A percentile compares a stretch with the other conserved stretches of the same genome.
Evolutionary conservation across 2,888 invertebrate species (phyloP).

Genomic region (Cremastinae sp.): DNA sequence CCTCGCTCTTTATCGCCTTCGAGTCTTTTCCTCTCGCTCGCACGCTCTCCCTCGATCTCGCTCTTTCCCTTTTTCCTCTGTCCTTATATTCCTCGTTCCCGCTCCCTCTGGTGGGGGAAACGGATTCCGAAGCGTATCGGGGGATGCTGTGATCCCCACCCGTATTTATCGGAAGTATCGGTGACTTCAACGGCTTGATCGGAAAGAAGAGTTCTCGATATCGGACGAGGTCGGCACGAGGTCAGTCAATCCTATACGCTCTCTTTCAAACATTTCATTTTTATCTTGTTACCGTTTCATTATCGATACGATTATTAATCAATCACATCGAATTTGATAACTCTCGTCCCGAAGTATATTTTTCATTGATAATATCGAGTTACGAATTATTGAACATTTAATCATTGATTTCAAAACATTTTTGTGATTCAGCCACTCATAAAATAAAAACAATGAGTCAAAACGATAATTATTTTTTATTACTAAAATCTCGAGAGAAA

Average conservation of each 20-base stretch:
- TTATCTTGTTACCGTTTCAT: too few species aligned
- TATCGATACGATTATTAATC: too few species aligned
- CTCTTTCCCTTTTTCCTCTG: slow-evolving; percentile 39
- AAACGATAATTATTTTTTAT: too few species aligned
- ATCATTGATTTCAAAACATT: too few species aligned
- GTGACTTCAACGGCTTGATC: slow-evolving; percentile 80
- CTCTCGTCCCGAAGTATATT: too few species aligned
- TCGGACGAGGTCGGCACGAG: slow-evolving; percentile 5
- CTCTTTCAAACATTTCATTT: too few species aligned
- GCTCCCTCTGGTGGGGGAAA: slow-evolving; percentile 24
- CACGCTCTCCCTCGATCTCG: slow-evolving; percentile 9
- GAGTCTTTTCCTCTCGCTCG: slow-evolving; percentile 5
- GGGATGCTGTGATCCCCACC: slow-evolving; percentile 64
- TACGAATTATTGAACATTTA: too few species aligned
- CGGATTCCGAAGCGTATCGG: slow-evolving; percentile 56
- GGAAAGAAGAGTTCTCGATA: slow-evolving; percentile 73
- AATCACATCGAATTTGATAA: too few species aligned
- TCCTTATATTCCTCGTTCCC: slow-evolving; percentile 38
- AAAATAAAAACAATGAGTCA: too few species aligned
- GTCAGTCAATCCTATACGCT: neutral
- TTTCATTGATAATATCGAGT: too few species aligned
- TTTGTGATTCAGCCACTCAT: too few species aligned
- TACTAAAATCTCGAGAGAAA: neutral
- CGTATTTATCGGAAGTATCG: slow-evolving; percentile 79
- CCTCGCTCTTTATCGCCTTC: slow-evolving; percentile 25